Evolutionary conservation across 2,888 invertebrate genomes (phyloP), one percentile per base, ranked within the genome.

Genomic region (Gari tellinella): DNA sequence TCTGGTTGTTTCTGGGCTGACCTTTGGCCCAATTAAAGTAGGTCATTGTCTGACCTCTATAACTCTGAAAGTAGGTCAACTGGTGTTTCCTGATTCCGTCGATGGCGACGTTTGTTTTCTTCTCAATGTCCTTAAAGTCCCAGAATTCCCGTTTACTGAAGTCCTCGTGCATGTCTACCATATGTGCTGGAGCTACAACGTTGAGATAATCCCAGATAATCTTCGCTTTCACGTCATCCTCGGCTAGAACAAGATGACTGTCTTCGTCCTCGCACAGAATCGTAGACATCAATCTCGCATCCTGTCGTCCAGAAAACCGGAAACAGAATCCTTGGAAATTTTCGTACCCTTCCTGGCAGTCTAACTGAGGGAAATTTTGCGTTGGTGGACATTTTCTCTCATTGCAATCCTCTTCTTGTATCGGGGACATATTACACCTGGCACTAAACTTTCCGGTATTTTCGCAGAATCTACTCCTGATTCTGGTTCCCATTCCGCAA

Each of bases 11-110:
- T n/a, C 73, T 46, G 17, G 77, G 77, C 58, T 78, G 49, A 14
- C 73, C 72, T 5, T 31, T 40, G 15, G 77, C 77, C 77, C 77
- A 78, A 45, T 70, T 60, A 37, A 73, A 78, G 53, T 58, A 78
- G 17, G 52, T 63, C 77, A 73, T 78, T 8, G 49, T 40, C 5
- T 55, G 45, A 15, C 46, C 72, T 19, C 58, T 61, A 69, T 69
- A 78, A 38, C 66, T 58, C 3, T 45, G 10, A 38, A 73, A 69
- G 2, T 38, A 12, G 4, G 37, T 73, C 40, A 52, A 17, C 48
- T 69, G 65, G 15, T 62, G 38, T 14, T 55, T 38, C 21, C 77
- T n/a, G 2, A 70, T 51, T 1, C 77, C 77, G 21, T 73, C 77
- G 14, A 78, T 41, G 17, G 77, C 72, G 12, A 78, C 65, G 17